phyloP scores from a whole-genome alignment of 2,797 vertebrate species.

The Takifugu rubripes region DNA sequence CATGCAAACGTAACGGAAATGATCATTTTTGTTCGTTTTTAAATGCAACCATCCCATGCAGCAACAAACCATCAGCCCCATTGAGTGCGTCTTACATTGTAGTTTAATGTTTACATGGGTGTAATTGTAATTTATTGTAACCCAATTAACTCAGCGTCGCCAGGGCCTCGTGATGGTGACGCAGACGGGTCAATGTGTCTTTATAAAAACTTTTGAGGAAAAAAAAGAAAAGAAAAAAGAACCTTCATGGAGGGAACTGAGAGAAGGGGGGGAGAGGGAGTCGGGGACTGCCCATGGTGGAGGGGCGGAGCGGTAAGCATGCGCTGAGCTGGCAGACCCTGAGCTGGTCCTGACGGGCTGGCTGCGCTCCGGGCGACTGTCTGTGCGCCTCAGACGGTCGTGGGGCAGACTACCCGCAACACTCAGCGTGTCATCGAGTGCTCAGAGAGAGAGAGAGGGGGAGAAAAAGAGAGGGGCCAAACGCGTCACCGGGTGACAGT shows the following conservation, averaged over 20 bases:
- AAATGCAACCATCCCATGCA: not conserved
- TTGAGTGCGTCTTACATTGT: no score
- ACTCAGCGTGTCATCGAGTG: slow-evolving; percentile 61
- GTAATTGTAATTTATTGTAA: no score
- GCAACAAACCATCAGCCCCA: no score
- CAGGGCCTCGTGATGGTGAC: slow-evolving; percentile 10
- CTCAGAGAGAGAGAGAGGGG: slow-evolving; percentile 5
- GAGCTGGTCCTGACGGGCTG: slow-evolving; percentile 79
- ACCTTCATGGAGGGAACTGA: no score
- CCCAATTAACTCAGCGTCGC: no score
- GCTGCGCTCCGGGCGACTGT: slow-evolving; percentile 76
- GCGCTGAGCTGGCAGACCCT: slow-evolving; percentile 81
- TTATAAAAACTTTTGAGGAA: no score
- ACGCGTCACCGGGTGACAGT: slow-evolving; percentile 10
- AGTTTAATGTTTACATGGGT: no score
- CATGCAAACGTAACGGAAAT: not conserved
- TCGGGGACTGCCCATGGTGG: slow-evolving; percentile 66
- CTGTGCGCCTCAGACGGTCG: slow-evolving; percentile 70
- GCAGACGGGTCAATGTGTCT: slow-evolving; percentile 9
- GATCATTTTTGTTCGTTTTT: not conserved
- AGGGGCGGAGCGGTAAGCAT: slow-evolving; percentile 79
- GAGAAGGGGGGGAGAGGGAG: slow-evolving; percentile 40
- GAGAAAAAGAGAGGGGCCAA: not conserved
- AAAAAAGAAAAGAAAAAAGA: no score
- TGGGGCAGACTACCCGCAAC: slow-evolving; percentile 65